Evolutionary conservation across 2,888 invertebrate genomes (phyloP).

Genomic region (Cantharis nigra): DNA sequence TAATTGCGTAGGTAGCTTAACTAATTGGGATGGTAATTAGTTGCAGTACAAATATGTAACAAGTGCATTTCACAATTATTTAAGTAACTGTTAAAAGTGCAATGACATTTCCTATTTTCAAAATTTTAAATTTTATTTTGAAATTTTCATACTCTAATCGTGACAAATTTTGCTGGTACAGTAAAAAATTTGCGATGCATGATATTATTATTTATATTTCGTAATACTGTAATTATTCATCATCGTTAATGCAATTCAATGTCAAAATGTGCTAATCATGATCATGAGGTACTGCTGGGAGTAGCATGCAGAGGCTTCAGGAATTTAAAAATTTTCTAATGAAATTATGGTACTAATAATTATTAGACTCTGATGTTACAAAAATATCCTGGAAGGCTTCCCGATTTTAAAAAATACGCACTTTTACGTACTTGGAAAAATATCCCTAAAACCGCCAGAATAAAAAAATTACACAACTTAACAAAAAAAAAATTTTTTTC

Average conservation of each 20-base stretch:
- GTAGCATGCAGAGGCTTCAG: too few relatives aligned
- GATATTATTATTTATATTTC: background rate
- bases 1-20: background rate
- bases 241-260: background rate
- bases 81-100: background rate
- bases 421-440: too few relatives aligned
- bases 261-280: too few relatives aligned
- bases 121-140: background rate
- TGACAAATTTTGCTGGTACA: background rate
- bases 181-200: background rate
- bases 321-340: too few relatives aligned
- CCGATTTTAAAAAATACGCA: too few relatives aligned
- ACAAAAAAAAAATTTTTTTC: too few relatives aligned
- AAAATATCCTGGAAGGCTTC: too few relatives aligned
- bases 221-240: background rate
- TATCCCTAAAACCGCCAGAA: too few relatives aligned
- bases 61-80: background rate
- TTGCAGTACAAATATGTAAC: background rate
- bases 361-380: too few relatives aligned
- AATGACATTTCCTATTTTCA: background rate
- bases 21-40: background rate
- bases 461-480: too few relatives aligned
- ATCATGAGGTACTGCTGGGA: too few relatives aligned
- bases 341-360: too few relatives aligned
- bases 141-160: background rate